Evolutionary conservation across 2,888 invertebrate genomes (phyloP).

Genomic region (Dexiosoma caninum): DNA sequence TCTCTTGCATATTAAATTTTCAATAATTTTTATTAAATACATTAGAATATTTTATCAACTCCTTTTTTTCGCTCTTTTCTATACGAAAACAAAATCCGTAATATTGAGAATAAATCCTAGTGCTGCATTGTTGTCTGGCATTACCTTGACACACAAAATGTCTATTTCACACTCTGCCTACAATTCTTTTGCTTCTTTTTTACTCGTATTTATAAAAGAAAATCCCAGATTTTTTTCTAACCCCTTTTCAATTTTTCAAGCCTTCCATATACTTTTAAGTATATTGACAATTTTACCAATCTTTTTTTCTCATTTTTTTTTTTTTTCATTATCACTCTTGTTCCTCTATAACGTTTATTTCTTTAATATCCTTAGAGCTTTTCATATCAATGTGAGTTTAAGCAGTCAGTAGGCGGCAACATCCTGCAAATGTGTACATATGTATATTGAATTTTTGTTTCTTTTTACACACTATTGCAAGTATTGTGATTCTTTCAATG

Average conservation of each 20-base stretch:
- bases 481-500: background rate
- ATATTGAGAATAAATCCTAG: background rate
- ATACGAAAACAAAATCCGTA: no score
- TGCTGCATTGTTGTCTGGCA: background rate
- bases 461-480: background rate
- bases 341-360: background rate
- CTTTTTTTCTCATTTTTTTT: background rate
- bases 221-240: background rate
- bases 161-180: constrained; percentile 20
- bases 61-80: no score
- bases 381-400: constrained; percentile 35
- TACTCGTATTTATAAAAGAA: background rate
- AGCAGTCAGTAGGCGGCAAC: background rate
- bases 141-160: constrained; percentile 32
- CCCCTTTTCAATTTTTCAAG: background rate
- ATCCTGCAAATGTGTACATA: constrained; percentile 10
- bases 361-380: constrained; percentile 29
- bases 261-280: constrained; percentile 15
- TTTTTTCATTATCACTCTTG: background rate
- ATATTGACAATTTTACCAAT: constrained; percentile 39
- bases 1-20: no score
- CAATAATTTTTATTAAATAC: no score
- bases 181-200: background rate
- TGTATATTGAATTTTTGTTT: constrained; percentile 18
- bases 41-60: no score